Percentiles rank a stretch among this genome's conserved stretches.
Evolutionary conservation across 2,797 vertebrate species (phyloP).

Genomic region (Lemur catta): DNA sequence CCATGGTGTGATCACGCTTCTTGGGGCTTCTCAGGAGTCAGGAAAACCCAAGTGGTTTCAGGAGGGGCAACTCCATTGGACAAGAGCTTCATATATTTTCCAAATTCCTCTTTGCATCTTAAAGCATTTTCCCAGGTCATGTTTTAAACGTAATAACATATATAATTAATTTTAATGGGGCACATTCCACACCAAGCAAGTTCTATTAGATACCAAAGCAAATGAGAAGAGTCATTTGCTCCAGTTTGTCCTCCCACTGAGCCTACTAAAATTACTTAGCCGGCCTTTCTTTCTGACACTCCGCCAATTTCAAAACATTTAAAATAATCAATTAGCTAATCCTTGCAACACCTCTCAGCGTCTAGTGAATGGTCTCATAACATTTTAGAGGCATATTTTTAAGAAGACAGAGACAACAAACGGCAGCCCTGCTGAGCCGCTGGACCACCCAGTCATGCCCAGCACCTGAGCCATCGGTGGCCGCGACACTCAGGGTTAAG

Average conservation of each 20-base stretch:
- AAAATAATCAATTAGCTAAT: slow-evolving; percentile 64
- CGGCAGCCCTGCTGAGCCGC: background rate
- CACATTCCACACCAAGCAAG: slow-evolving; percentile 26
- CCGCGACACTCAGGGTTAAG: background rate
- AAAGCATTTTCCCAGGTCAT: slow-evolving; percentile 5
- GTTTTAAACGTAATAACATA: slow-evolving; percentile 44
- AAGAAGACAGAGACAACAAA: background rate
- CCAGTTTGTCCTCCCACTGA: background rate
- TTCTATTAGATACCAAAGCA: slow-evolving; percentile 21
- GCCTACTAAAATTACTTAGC: slow-evolving; percentile 34
- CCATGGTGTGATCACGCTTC: background rate
- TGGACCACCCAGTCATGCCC: background rate
- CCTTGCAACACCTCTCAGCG: background rate
- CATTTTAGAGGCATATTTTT: slow-evolving; percentile 2
- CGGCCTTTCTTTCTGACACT: slow-evolving; percentile 42
- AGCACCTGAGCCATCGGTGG: background rate
- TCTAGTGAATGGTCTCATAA: slow-evolving; percentile 22
- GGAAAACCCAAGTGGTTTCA: background rate
- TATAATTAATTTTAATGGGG: slow-evolving; percentile 49
- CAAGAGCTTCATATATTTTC: slow-evolving; percentile 26
- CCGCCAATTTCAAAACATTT: slow-evolving; percentile 56
- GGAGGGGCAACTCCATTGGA: background rate
- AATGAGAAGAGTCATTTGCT: slow-evolving; percentile 24
- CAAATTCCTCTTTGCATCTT: slow-evolving; percentile 25
- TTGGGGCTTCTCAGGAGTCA: background rate